These are phyloP conservation scores for Tenualosa thibaudeaui DNA, from an alignment of 2,797 vertebrate species.

Conservation along the genomic window DNA sequence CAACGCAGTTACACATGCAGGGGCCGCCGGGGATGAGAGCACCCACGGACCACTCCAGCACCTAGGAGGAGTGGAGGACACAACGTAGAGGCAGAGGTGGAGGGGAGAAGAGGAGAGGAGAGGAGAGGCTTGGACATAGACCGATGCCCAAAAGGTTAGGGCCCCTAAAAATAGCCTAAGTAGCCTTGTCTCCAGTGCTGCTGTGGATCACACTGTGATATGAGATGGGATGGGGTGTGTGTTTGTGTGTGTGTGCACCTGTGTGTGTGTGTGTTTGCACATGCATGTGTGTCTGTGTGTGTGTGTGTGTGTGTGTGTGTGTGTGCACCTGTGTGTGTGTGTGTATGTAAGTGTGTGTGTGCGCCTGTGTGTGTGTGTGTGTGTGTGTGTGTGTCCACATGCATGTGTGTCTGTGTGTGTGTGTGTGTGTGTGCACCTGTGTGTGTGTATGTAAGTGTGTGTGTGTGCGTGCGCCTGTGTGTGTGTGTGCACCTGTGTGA, in stretches of 20 bases:
- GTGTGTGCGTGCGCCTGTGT: not conserved
- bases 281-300: not conserved
- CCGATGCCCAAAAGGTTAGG: slow-evolving; percentile 70
- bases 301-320: not conserved
- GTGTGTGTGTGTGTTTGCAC: not conserved
- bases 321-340: not conserved
- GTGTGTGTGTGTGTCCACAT: slow-evolving; percentile 33
- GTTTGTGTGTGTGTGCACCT: not conserved
- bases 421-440: slow-evolving; percentile 37
- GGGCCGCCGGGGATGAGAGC: slow-evolving; percentile 54
- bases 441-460: not conserved
- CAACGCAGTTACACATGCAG: slow-evolving; percentile 43
- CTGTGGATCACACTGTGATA: slow-evolving; percentile 43
- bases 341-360: not conserved
- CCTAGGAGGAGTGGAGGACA: slow-evolving; percentile 30
- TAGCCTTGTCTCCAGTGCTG: not conserved
- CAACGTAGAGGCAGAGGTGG: not conserved
- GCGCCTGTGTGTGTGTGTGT: slow-evolving; percentile 30
- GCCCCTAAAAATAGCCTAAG: slow-evolving; percentile 68
- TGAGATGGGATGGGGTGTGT: not conserved
- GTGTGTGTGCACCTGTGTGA: not conserved
- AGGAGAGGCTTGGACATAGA: slow-evolving; percentile 63
- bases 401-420: slow-evolving; percentile 35
- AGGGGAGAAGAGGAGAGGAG: slow-evolving; percentile 25
- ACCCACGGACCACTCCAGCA: slow-evolving; percentile 59